These are phyloP conservation scores for Indri indri DNA, from an alignment of 2,113 vertebrate genomes.

Conservation along the genomic window DNA sequence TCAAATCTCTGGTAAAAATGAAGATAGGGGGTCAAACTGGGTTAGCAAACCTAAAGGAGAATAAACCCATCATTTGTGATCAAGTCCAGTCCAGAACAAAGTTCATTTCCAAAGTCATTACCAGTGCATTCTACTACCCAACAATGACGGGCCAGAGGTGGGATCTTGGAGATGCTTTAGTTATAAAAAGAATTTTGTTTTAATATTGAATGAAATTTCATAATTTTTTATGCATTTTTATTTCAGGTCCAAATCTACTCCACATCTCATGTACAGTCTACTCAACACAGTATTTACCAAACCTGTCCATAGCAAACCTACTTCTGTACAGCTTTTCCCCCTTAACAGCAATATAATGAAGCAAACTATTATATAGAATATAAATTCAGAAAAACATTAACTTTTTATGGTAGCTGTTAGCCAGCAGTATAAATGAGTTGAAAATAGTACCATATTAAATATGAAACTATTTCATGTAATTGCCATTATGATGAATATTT, in stretches of 20 bases:
- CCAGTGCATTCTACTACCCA: too few relatives aligned
- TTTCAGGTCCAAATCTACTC: not conserved
- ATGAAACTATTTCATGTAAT: not conserved
- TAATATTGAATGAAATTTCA: not conserved
- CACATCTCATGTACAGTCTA: not conserved
- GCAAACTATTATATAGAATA: not conserved
- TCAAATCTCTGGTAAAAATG: not conserved
- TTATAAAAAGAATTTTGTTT: not conserved
- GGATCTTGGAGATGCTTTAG: not conserved
- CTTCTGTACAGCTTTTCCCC: accelerated
- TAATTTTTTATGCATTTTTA: not conserved
- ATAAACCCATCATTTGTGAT: not conserved
- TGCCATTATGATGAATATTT: not conserved
- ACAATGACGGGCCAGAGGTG: not conserved
- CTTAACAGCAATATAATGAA: not conserved
- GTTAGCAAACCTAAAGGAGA: not conserved
- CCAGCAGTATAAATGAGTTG: not conserved
- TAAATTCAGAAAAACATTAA: not conserved
- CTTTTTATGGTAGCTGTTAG: not conserved
- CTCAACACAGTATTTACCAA: accelerated
- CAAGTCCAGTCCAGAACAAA: not conserved
- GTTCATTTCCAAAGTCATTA: not conserved
- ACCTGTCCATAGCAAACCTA: accelerated
- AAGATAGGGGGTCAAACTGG: not conserved
- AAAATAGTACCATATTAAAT: not conserved